A percentile compares a stretch with the other conserved stretches of the same genome.
Conservation (phyloP, 2,888 invertebrate genomes). For the Sinhomidia bicolor region DNA sequence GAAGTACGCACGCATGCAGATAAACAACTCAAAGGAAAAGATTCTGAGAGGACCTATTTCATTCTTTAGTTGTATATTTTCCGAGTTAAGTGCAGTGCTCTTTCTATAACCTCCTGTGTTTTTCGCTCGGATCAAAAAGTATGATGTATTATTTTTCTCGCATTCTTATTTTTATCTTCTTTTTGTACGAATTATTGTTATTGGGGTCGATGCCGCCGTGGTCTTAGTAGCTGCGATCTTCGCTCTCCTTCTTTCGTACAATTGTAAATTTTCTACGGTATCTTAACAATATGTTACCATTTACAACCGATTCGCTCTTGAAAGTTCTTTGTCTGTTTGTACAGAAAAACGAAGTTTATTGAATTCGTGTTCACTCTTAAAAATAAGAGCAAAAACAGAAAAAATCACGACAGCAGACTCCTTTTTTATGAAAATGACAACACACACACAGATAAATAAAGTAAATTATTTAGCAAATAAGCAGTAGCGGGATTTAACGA, state of each 20-base stretch:
- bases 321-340: no score
- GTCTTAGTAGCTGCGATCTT: background rate
- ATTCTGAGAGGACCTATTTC: no score
- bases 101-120: background rate
- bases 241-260: background rate
- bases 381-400: conserved; percentile 2
- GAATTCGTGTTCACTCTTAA: conserved; percentile 9
- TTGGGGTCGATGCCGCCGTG: conserved; percentile 21
- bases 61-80: no score
- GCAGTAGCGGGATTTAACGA: background rate
- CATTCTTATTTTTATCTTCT: background rate
- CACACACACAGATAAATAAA: background rate
- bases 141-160: background rate
- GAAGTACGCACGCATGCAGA: no score
- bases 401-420: background rate
- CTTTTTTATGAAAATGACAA: conserved; percentile 14
- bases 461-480: background rate
- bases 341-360: conserved; percentile 10
- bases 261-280: background rate
- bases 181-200: conserved; percentile 5
- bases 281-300: background rate
- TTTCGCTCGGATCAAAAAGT: background rate
- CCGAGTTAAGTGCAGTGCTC: conserved; percentile 17
- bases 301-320: no score
- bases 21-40: no score